phyloP scores from a whole-genome alignment of 2,113 vertebrate species.

The Pseudonaja textilis region DNA sequence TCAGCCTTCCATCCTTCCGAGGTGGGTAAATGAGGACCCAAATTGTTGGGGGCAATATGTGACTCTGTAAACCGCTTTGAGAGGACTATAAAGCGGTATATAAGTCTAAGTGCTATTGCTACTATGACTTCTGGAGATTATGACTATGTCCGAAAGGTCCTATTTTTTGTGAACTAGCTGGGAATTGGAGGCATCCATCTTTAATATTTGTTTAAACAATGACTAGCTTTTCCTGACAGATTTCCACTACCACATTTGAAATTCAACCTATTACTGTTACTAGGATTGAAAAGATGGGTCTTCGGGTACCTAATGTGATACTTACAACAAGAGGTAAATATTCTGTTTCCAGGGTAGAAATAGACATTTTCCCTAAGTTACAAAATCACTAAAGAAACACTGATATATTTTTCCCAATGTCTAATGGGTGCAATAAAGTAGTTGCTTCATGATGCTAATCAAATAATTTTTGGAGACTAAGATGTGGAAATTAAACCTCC shows the following conservation, averaged over 20 bases:
- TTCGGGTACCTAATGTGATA: constrained; percentile 28
- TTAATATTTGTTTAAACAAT: constrained; percentile 45
- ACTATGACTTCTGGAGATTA: constrained; percentile 32
- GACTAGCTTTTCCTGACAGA: constrained; percentile 32
- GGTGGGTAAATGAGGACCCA: no score
- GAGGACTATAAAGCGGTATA: no score
- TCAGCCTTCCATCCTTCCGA: no score
- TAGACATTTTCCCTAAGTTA: constrained; percentile 32
- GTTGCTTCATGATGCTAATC: constrained; percentile 34
- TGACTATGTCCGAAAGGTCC: constrained; percentile 43
- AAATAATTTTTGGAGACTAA: constrained; percentile 41
- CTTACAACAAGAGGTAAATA: background rate
- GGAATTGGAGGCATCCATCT: constrained; percentile 32
- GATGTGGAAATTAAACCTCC: constrained; percentile 42
- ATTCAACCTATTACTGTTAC: constrained; percentile 29
- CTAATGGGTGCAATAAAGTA: constrained; percentile 38
- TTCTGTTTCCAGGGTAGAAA: constrained; percentile 52
- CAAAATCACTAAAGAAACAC: constrained; percentile 35
- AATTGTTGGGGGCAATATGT: no score
- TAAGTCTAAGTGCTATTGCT: background rate
- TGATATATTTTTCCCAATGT: constrained; percentile 3
- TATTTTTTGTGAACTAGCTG: constrained; percentile 42
- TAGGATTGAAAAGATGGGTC: constrained; percentile 35
- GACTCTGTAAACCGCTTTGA: no score
- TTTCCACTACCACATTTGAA: constrained; percentile 45